Evolutionary conservation across 2,113 vertebrate genomes (phyloP).

Genomic region (Spea multiplicata): DNA sequence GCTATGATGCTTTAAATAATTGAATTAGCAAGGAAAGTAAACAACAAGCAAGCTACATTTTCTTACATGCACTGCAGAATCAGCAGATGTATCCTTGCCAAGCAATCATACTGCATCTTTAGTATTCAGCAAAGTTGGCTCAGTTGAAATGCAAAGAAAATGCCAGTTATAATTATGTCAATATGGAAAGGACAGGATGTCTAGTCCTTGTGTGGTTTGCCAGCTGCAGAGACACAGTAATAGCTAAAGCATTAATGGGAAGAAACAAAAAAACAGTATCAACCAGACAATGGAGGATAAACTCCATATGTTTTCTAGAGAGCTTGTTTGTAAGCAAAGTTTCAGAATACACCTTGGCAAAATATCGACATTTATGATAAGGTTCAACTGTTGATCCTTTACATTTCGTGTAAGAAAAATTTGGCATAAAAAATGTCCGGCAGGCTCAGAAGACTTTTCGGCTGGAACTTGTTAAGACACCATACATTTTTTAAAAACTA

Average conservation of each 20-base stretch:
- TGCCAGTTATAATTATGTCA: constrained; percentile 28
- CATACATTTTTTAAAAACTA: constrained; percentile 9
- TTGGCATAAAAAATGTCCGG: constrained; percentile 20
- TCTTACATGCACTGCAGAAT: constrained; percentile 14
- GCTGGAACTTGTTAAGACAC: constrained; percentile 25
- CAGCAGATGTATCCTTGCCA: constrained; percentile 38
- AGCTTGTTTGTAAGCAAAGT: constrained; percentile 26
- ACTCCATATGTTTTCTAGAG: constrained; percentile 15
- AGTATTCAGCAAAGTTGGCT: constrained; percentile 9
- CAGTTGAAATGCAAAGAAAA: constrained; percentile 36
- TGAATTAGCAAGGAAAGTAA: constrained; percentile 21
- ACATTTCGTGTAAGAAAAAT: constrained; percentile 30
- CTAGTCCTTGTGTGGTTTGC: constrained; percentile 17
- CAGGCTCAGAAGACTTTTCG: constrained; percentile 6
- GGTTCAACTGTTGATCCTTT: constrained; percentile 30
- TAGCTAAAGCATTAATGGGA: constrained; percentile 2
- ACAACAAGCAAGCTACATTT: constrained; percentile 15
- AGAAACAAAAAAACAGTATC: constrained; percentile 5
- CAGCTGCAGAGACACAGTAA: constrained; percentile 12
- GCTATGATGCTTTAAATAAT: constrained; percentile 29
- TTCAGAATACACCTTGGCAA: constrained; percentile 1
- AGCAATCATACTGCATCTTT: constrained; percentile 9
- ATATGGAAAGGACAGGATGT: constrained; percentile 20
- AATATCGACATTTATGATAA: constrained; percentile 6
- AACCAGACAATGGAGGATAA: constrained; percentile 5